Evolutionary conservation across 2,888 invertebrate species (phyloP).

Genomic region (Ceriagrion tenellum): DNA sequence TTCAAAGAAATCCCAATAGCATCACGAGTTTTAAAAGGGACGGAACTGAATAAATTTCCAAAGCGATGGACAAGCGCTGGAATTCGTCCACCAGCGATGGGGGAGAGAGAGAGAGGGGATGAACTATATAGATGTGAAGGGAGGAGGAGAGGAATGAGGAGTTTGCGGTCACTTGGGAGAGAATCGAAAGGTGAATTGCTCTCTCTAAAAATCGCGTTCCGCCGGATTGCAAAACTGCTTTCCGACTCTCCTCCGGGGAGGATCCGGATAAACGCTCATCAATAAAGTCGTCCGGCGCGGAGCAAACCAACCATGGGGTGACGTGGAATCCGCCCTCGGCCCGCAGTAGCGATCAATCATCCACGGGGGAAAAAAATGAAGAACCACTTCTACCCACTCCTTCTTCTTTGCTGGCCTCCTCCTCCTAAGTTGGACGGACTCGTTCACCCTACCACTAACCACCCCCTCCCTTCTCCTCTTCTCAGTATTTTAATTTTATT

Average conservation of each 20-base stretch:
- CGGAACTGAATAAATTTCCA: constrained; percentile 20
- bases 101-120: not conserved
- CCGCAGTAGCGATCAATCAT: constrained; percentile 55
- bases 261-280: constrained; percentile 62
- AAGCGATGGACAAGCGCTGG: constrained; percentile 14
- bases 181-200: not conserved
- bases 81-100: not conserved
- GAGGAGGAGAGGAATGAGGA: not conserved
- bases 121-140: not conserved
- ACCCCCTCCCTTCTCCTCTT: not conserved
- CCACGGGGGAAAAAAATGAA: not conserved
- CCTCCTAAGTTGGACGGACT: not conserved
- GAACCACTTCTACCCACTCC: not conserved
- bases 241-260: not conserved
- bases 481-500: not conserved
- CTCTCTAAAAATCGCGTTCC: constrained; percentile 42
- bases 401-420: not conserved
- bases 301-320: constrained; percentile 14
- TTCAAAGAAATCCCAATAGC: not conserved
- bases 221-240: constrained; percentile 4
- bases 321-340: constrained; percentile 56
- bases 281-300: constrained; percentile 59
- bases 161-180: not conserved
- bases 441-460: not conserved
- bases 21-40: constrained; percentile 19